These are phyloP conservation scores for Spodoptera littoralis DNA, from an alignment of 2,888 invertebrate genomes.

Conservation along the genomic window DNA sequence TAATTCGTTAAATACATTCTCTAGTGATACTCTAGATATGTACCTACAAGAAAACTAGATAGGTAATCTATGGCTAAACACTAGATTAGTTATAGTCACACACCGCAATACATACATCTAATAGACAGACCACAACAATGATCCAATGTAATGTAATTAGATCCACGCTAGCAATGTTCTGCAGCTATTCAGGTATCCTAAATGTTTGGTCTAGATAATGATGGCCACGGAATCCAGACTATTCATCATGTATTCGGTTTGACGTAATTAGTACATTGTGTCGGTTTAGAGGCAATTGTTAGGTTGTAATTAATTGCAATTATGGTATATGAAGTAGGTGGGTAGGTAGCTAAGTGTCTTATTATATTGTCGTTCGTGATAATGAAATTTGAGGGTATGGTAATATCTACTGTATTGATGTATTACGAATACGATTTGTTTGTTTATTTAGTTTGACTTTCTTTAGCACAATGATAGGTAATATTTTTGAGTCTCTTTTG, in stretches of 20 bases:
- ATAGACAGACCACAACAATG: slow-evolving; percentile 34
- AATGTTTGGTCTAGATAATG: slow-evolving; percentile 47
- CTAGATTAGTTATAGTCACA: too few species aligned
- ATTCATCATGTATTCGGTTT: slow-evolving; percentile 44
- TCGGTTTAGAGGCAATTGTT: slow-evolving; percentile 37
- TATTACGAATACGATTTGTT: too few species aligned
- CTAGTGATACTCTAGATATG: neutral
- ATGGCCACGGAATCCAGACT: slow-evolving; percentile 46
- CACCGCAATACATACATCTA: neutral
- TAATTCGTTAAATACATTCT: too few species aligned
- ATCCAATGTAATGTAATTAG: slow-evolving; percentile 49
- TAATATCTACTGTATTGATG: too few species aligned
- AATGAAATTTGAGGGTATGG: too few species aligned
- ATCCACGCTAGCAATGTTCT: slow-evolving; percentile 28
- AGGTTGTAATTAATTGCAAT: slow-evolving; percentile 29
- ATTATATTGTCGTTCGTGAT: neutral
- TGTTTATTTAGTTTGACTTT: too few species aligned
- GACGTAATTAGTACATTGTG: slow-evolving; percentile 50
- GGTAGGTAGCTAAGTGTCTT: slow-evolving; percentile 1
- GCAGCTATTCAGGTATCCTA: slow-evolving; percentile 36
- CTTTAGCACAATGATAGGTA: too few species aligned
- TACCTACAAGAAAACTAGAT: neutral
- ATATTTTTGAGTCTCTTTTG: too few species aligned
- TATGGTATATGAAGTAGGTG: slow-evolving; percentile 1
- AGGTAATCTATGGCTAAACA: neutral